Conservation (phyloP, 2,888 invertebrate genomes). For the Amiota mariae region DNA sequence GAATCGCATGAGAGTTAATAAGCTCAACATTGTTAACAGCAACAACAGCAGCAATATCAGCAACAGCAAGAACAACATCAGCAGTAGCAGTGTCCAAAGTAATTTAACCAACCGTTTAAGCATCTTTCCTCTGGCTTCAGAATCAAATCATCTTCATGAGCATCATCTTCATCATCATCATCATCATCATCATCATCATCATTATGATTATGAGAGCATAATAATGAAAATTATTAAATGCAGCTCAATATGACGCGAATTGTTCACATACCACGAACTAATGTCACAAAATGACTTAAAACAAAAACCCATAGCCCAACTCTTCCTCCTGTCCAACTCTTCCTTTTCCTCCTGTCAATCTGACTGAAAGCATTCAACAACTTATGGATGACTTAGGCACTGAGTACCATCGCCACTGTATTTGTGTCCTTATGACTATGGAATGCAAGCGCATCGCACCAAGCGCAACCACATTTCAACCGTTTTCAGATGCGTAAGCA, state of each 20-base stretch:
- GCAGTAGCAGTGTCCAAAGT: no score
- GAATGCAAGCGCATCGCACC: conserved; percentile 69
- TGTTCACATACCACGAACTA: conserved; percentile 64
- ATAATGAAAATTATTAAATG: conserved; percentile 70
- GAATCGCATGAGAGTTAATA: conserved; percentile 33
- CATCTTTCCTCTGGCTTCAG: neutral
- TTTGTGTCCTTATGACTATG: conserved; percentile 66
- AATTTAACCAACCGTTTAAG: neutral
- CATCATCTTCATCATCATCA: neutral
- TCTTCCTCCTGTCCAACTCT: no score
- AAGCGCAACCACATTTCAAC: conserved; percentile 52
- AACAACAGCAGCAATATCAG: neutral
- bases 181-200: conserved; percentile 43
- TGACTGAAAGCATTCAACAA: neutral
- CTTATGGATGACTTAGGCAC: neutral
- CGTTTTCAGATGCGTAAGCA: conserved; percentile 31
- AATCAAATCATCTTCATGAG: conserved; percentile 11
- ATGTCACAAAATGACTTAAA: conserved; percentile 46
- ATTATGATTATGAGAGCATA: neutral
- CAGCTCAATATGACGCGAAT: conserved; percentile 73
- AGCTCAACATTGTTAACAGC: conserved; percentile 40
- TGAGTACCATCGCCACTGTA: conserved; percentile 29
- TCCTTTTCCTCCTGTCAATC: neutral
- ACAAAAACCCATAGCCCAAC: neutral
- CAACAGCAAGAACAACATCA: no score